phyloP scores from a whole-genome alignment of 2,888 invertebrate species.

The Brachypterus glaber region DNA sequence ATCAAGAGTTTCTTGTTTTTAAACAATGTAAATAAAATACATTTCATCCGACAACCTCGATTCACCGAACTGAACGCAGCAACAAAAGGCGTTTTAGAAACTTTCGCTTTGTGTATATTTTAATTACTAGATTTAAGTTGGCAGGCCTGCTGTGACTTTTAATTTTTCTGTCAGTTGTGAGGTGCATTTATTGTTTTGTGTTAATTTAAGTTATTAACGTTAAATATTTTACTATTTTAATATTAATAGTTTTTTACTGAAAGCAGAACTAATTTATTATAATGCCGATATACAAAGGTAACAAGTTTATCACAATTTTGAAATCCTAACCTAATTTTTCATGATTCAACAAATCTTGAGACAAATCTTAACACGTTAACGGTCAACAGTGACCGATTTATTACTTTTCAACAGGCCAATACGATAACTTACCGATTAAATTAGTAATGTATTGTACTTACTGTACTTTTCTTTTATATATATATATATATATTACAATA shows the following conservation, averaged over 20 bases:
- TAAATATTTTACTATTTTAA: conserved; percentile 3
- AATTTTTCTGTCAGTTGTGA: conserved; percentile 17
- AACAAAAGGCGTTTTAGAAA: conserved; percentile 22
- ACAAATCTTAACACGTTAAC: background rate
- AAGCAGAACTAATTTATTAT: background rate
- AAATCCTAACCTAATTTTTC: conserved; percentile 17
- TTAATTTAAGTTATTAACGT: conserved; percentile 4
- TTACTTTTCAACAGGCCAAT: too few relatives aligned
- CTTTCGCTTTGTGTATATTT: conserved; percentile 18
- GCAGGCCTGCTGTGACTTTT: conserved; percentile 14
- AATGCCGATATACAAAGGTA: conserved; percentile 31
- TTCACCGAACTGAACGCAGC: conserved; percentile 19
- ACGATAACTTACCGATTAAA: too few relatives aligned
- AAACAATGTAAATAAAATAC: conserved; percentile 3
- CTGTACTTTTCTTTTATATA: too few relatives aligned
- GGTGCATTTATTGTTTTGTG: conserved; percentile 6
- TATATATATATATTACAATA: too few relatives aligned
- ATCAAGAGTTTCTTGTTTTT: background rate
- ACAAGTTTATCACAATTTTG: conserved; percentile 13
- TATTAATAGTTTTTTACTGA: background rate
- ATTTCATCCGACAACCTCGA: conserved; percentile 18
- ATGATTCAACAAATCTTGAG: background rate
- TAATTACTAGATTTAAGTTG: too few relatives aligned
- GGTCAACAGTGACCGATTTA: too few relatives aligned
- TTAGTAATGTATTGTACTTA: too few relatives aligned